Evolutionary conservation across 92 coral and sea anemone species (phyloP), one percentile per base, ranked within the genome.

Genomic region (Epizoanthus stellaris): DNA sequence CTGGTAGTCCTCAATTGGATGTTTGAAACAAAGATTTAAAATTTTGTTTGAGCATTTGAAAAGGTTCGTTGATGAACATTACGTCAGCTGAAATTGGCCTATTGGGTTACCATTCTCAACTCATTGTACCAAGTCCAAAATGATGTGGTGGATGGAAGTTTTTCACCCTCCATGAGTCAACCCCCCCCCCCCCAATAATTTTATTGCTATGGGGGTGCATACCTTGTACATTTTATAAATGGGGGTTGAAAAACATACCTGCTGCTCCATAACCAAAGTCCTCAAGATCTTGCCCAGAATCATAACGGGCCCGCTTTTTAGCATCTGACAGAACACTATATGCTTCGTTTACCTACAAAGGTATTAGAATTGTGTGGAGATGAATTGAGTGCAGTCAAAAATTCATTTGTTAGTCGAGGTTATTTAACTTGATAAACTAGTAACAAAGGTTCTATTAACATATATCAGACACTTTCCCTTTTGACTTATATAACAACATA

Each of bases 201-300:
- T 66, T 25, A 9, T 25, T 25, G 34, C 14, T 10, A 66, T 8
- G 30, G 71, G 21, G 15, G 40, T 42, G 11, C 9, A 19, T 45
- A 52, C n/a, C 17, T 17, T 11, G 5, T 42, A 20, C 17, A 19
- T 56, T 34, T 57, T 5, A 39, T 60, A 77, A 39, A 67, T 16
- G 9, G 40, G 23, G 38, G n/a, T 68, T 68, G 3, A 15, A 15
- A 17, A 0, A 67, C 79, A 88, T 88, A 77, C 90, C 94, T 69
- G 86, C 82, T 88, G 93, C 92, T 3, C 92, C 91, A 49, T 83
- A 93, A 11, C 93, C 90, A 77, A 82, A 58, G 19, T 95, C 99
- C 4, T 96, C 99, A 3, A 96, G 90, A 87, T 96, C 99, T 85
- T 96, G 95, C 17, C 99, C 99, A 15, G 92, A 91, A 82, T 96